Evolutionary conservation across 2,797 vertebrate species (phyloP), one percentile per base, ranked within the genome.

Genomic region (Synanceia verrucosa): DNA sequence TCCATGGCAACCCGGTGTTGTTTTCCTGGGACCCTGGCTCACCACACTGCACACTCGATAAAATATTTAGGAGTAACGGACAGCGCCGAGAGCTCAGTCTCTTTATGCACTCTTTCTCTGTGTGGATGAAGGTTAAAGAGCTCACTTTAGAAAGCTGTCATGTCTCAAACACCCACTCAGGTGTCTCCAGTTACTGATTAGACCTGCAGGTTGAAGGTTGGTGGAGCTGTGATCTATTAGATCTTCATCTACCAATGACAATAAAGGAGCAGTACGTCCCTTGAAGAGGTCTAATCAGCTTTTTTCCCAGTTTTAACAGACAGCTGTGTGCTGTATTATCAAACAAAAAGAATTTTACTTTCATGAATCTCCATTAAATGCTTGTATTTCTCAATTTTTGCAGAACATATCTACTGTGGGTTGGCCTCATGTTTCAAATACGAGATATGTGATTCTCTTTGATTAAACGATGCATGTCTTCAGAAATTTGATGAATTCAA

Each of bases 41-140:
- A 71, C 74, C 70, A 72, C 56, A 77, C 13, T 76, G 76, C 71
- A 73, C 31, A 76, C 65, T 65, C 78, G 65, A 63, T 93, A 36
- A 92, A 93, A 91, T 84, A 93, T 93, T 89, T 52, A 94, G 71
- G 53, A 65, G 79, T 13, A 67, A 76, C 34, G 39, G 79, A 79
- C 71, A 79, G 82, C 66, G 80, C 31, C 65, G 33, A 56, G 76
- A 70, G 76, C 67, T 66, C 59, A 52, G 75, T 59, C 51, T 72
- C 78, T 44, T 63, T 52, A 70, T 39, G 46, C 19, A 61, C 33
- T 65, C 34, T 31, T 24, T 72, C 74, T 77, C 65, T 37, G 52
- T 47, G 26, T 19, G 50, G 53, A 63, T 31, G 2, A 33, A 67
- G 50, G 16, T 33, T 4, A 4, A 21, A n/a, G 11, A 23, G 13